Conservation (phyloP, 2,113 vertebrate genomes). For the Strix aluco region DNA sequence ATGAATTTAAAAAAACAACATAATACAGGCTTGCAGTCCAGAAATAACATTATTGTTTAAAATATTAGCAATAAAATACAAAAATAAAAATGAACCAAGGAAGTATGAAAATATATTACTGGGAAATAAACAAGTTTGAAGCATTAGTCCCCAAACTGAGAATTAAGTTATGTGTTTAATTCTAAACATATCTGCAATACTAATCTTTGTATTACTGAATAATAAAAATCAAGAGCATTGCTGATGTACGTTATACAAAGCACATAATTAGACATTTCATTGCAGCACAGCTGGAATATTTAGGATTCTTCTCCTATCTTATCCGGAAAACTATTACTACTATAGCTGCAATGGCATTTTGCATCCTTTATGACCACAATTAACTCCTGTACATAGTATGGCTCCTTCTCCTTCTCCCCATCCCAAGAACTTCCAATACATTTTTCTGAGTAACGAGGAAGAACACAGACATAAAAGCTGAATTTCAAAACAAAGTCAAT, state of each 20-base stretch:
- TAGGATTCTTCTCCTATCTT: not conserved
- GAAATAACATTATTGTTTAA: not conserved
- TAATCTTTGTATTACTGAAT: not conserved
- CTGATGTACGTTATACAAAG: not conserved
- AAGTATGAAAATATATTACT: not conserved
- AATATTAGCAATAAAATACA: not conserved
- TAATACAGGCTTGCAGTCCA: not conserved
- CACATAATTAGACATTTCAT: not conserved
- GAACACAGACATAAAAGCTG: not conserved
- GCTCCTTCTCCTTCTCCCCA: not conserved
- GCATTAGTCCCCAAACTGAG: not conserved
- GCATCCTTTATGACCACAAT: not conserved
- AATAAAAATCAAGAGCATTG: not conserved
- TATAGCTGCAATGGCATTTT: not conserved
- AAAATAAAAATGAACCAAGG: not conserved
- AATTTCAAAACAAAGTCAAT: not conserved
- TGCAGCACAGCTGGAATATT: not conserved
- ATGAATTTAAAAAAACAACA: not conserved
- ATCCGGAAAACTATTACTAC: not conserved
- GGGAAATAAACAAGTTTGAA: not conserved
- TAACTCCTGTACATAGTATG: not conserved
- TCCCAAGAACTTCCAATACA: not conserved
- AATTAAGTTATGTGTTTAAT: not conserved
- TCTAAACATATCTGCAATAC: not conserved
- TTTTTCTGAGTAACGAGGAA: not conserved